phyloP scores from a whole-genome alignment of 2,888 invertebrate species.

The Digitonthophagus gazella region DNA sequence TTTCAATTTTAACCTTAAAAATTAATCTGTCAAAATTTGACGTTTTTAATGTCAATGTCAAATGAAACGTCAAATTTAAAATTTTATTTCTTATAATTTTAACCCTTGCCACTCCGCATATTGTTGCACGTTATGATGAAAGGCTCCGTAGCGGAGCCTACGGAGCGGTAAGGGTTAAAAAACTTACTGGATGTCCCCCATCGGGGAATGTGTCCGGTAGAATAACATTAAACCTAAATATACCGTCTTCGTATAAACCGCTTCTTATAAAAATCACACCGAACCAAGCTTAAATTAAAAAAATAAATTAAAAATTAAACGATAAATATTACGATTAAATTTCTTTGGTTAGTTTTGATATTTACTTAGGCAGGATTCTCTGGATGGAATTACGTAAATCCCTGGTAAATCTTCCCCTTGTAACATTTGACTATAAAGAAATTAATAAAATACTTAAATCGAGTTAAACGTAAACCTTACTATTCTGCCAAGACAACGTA shows the following conservation, averaged over 20 bases:
- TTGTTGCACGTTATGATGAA: background rate
- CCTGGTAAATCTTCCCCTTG: conserved; percentile 83
- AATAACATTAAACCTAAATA: conserved; percentile 84
- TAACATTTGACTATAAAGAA: conserved; percentile 68
- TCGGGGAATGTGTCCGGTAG: conserved; percentile 89
- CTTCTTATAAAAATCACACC: conserved; percentile 87
- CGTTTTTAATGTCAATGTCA: too few species aligned
- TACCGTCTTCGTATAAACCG: conserved; percentile 85
- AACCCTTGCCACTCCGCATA: too few species aligned
- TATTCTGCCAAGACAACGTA: conserved; percentile 90
- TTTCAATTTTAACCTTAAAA: conserved; percentile 3
- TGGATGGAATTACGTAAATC: conserved; percentile 90
- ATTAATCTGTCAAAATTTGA: too few species aligned
- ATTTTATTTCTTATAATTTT: too few species aligned
- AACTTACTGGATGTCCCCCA: conserved; percentile 78
- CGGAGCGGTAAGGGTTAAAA: too few species aligned
- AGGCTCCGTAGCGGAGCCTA: too few species aligned
- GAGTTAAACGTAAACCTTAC: conserved; percentile 59
- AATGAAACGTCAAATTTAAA: too few species aligned
- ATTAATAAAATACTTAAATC: conserved; percentile 17
- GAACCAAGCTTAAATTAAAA: conserved; percentile 73
- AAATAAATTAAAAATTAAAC: conserved; percentile 14
- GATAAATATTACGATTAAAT: too few species aligned
- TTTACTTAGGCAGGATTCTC: conserved; percentile 73
- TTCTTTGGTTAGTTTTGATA: conserved; percentile 4